Conservation (phyloP, 2,113 vertebrate genomes). For the Oncorhynchus gorbuscha region DNA sequence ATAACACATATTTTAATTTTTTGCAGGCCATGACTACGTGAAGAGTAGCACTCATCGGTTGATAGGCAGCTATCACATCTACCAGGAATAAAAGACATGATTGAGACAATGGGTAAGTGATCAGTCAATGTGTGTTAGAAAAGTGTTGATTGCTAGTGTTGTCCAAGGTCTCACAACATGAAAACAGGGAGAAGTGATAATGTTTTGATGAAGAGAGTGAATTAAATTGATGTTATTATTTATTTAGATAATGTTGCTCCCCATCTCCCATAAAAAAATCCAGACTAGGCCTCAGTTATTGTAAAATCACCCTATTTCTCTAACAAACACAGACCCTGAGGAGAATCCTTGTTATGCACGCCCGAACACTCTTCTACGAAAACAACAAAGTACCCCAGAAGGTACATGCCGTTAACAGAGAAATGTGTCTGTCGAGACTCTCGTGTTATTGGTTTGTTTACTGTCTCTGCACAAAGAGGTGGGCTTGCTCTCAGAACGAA, state of each 20-base stretch:
- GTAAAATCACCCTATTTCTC: background rate
- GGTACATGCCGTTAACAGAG: background rate
- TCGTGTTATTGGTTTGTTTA: background rate
- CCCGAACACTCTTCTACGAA: background rate
- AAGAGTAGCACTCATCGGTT: conserved; percentile 12
- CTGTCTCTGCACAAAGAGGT: background rate
- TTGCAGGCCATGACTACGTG: conserved; percentile 59
- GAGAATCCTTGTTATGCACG: background rate
- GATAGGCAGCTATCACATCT: conserved; percentile 17
- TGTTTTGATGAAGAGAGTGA: background rate
- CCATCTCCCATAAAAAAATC: conserved; percentile 7
- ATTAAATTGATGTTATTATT: background rate
- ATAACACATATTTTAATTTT: conserved; percentile 7
- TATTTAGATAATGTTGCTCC: background rate
- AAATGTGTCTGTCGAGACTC: background rate
- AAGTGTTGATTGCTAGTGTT: no score
- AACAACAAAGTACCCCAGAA: background rate
- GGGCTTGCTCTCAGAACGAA: conserved; percentile 10
- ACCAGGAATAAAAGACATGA: conserved; percentile 60
- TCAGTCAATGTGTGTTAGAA: background rate
- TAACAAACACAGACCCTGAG: background rate
- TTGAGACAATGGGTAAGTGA: conserved; percentile 78
- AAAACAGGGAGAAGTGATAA: background rate
- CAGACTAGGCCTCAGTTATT: conserved; percentile 35
- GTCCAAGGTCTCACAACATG: background rate